phyloP scores from a whole-genome alignment of 2,113 vertebrate genomes.

The Mellivora capensis region DNA sequence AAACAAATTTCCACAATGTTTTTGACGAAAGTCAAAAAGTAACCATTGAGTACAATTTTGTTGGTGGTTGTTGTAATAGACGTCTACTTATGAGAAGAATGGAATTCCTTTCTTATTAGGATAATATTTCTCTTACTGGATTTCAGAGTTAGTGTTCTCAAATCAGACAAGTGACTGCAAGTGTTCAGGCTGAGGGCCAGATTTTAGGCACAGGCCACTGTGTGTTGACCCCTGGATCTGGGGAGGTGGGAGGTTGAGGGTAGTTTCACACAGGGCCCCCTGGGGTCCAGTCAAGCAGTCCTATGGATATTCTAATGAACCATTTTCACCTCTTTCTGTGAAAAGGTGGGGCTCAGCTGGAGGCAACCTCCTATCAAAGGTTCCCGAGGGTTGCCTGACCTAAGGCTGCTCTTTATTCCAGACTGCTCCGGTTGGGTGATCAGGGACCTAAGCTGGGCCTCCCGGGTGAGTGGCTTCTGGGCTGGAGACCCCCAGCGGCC shows the following conservation, averaged over 20 bases:
- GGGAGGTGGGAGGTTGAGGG: background rate
- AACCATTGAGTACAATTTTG: background rate
- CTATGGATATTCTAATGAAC: background rate
- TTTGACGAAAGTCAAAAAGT: background rate
- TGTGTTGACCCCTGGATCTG: background rate
- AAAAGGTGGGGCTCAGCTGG: background rate
- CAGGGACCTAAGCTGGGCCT: background rate
- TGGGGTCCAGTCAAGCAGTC: background rate
- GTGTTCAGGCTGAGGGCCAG: background rate
- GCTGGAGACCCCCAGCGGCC: background rate
- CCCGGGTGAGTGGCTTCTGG: background rate
- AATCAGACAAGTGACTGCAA: background rate
- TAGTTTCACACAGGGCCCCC: background rate
- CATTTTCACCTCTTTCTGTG: background rate
- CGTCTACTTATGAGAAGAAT: background rate
- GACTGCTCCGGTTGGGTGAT: background rate
- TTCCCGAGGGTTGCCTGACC: background rate
- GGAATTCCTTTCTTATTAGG: background rate
- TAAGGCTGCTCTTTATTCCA: background rate
- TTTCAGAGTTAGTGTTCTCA: background rate
- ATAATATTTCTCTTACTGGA: background rate
- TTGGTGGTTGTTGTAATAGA: background rate
- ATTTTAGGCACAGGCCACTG: background rate
- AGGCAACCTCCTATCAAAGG: background rate
- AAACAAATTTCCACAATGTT: background rate